Conservation (phyloP, 1,140 invertebrate genomes). For the Artemia franciscana region DNA sequence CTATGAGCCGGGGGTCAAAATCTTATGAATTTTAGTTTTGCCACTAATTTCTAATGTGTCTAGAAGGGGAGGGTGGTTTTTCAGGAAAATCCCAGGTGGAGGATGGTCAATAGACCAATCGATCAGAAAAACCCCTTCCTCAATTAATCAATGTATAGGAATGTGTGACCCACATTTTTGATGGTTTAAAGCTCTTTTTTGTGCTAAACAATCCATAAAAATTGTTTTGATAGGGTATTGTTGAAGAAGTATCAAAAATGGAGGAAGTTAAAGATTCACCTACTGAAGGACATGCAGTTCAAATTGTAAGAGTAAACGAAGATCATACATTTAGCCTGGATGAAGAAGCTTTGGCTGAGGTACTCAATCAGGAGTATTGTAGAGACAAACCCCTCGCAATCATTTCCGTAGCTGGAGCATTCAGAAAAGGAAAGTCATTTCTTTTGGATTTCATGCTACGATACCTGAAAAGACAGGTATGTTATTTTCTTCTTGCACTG, state of each 20-base stretch:
- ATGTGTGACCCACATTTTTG: too few relatives aligned
- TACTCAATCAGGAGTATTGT: constrained; percentile 53
- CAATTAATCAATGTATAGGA: too few relatives aligned
- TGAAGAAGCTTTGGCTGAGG: constrained; percentile 54
- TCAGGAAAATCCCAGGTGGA: too few relatives aligned
- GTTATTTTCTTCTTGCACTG: constrained; percentile 2
- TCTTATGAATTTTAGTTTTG: too few relatives aligned
- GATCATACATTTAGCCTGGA: constrained; percentile 80
- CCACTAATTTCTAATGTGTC: too few relatives aligned
- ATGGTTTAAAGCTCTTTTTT: too few relatives aligned
- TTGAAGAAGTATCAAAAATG: not conserved
- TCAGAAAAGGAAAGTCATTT: constrained; percentile 90
- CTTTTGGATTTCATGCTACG: constrained; percentile 76
- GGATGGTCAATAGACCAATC: too few relatives aligned
- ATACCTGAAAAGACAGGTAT: constrained; percentile 44
- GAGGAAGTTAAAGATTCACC: constrained; percentile 1
- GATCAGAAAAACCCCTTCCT: too few relatives aligned
- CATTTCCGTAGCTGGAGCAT: constrained; percentile 86
- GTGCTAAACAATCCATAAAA: too few relatives aligned
- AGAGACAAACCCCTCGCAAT: constrained; percentile 63
- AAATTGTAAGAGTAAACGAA: constrained; percentile 59
- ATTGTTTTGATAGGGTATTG: too few relatives aligned
- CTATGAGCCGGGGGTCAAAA: too few relatives aligned
- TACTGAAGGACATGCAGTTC: constrained; percentile 29
- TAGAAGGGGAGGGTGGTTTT: too few relatives aligned